Base-by-base conservation (phyloP, 2,113 vertebrate genomes). In the Hyla sarda region DNA sequence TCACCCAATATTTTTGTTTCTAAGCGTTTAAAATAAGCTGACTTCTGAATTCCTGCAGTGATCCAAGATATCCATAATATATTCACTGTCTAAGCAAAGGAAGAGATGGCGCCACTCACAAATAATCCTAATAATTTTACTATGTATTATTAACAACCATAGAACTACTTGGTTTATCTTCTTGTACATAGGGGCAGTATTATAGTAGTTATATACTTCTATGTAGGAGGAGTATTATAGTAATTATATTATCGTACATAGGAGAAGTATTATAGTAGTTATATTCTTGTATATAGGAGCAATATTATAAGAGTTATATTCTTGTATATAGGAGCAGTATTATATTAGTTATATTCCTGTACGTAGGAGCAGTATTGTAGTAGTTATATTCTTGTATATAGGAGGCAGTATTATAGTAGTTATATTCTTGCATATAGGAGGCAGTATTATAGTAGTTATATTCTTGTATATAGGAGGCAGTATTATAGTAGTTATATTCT, bases 401-500 rank as follows among this genome's bases (percentile, higher is more conserved):
- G 58, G 56, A n/a, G 12, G 8, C 47, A 13, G 12, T 54, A 54
- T 54, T 54, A 56, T 56, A n/a, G 5, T n/a, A n/a, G 21, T 58
- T 41, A 41, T 41, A 41, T 41, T 41, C 41, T 41, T 41, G 41
- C 8, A 41, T 58, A 58, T 67, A 9, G 62, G 12, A n/a, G 23
- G 16, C 17, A 34, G 16, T 69, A 34, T 69, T 34, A 69, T 69
- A 69, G 65, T 69, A 69, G 30, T 34, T 34, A 69, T 69, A 69
- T 19, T 69, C 30, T 37, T 34, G 65, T 69, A 19, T 4, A 69
- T 69, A 69, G 65, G 30, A 10, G 62, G 30, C 30, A 69, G 32
- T 69, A 69, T 69, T 34, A 69, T 34, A 69, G 25, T 65, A 65
- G 62, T 16, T 65, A 65, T 30, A 65, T 65, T 65, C 62, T 32